Base-by-base conservation (phyloP, 2,888 invertebrate species). In the Furcula furcula region DNA sequence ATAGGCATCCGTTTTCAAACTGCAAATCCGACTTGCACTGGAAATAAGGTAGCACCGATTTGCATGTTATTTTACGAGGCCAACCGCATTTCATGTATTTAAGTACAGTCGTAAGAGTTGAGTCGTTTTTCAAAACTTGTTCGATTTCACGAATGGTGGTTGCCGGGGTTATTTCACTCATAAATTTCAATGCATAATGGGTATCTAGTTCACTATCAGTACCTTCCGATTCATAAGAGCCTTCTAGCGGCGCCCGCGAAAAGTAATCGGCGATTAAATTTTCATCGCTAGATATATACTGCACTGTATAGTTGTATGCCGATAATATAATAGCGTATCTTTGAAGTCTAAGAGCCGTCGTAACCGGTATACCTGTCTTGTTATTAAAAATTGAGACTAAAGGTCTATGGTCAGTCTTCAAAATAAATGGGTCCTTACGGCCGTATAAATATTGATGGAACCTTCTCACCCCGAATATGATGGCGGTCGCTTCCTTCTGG, bases 191-290 rank as follows among this genome's bases (percentile, higher is more conserved):
- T n/a, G n/a, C n/a, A n/a, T n/a, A n/a, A n/a, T n/a, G n/a, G n/a
- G n/a, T n/a, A n/a, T n/a, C n/a, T n/a, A n/a, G n/a, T n/a, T n/a
- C n/a, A n/a, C n/a, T n/a, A n/a, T 33, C 21, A 37, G 27, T 31
- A 36, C 9, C 13, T 19, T 25, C 36, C 21, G 30, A 27, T 14
- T 29, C 32, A 29, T 32, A 32, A 16, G 4, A 16, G 16, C 26
- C 12, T 4, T 29, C 18, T 9, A 18, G n/a, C 4, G 29, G 29
- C 1, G 29, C 29, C 7, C 29, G 20, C 4, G 29, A 29, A 21
- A 29, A 29, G 21, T 29, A 29, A 29, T 29, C 29, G 1, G 29
- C 29, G 4, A 20, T 14, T 13, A 20, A 13, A n/a, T 30, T 30
- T 10, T 22, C 22, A 6, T 14, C 7, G 9, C 22, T 13, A 1